Base-by-base conservation (phyloP, 1,140 invertebrate genomes). In the Sitobion miscanthi region DNA sequence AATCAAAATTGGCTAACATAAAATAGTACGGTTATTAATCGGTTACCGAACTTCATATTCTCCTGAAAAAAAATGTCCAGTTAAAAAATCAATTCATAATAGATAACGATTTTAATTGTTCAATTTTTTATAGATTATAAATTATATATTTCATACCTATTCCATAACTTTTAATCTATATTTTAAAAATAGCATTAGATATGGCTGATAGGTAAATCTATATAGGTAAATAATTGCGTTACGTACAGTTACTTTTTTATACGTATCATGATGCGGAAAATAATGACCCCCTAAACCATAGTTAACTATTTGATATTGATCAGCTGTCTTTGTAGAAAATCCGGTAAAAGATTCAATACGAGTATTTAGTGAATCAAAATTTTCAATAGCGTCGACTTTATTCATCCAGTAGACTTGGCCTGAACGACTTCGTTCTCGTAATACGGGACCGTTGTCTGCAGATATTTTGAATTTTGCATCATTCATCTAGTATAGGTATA, bases 371-470 rank as follows among this genome's bases (percentile, higher is more conserved):
- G 47, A 35, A 38, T 38, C 47, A n/a, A 88, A 54, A 9, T 52
- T 8, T n/a, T n/a, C n/a, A n/a, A 11, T 20, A 23, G 17, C 49
- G n/a, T 52, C 2, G 1, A 38, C 0, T 0, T 35, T 1, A 11
- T 52, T 8, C 35, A 88, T 35, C 87, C 87, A 54, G 8, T 1
- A 1, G 35, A 35, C 5, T 54, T 88, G 87, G 35, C 87, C n/a
- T 7, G n/a, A 52, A 54, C 87, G 87, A 54, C 2, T n/a, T 7
- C 0, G 2, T 21, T 88, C 86, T 1, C 17, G 1, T 23, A 35
- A 8, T 21, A 0, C 0, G 42, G 0, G 0, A 47, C 0, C 8
- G 8, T 3, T 4, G 3, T 1, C 2, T 52, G 7, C 38, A 38
- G 38, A 38, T 38, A 2, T 0, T 21, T 1, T 2, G 6, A 88